phyloP scores from a whole-genome alignment of 64 coral and sea anemone genomes.

The Orbicella faveolata region DNA sequence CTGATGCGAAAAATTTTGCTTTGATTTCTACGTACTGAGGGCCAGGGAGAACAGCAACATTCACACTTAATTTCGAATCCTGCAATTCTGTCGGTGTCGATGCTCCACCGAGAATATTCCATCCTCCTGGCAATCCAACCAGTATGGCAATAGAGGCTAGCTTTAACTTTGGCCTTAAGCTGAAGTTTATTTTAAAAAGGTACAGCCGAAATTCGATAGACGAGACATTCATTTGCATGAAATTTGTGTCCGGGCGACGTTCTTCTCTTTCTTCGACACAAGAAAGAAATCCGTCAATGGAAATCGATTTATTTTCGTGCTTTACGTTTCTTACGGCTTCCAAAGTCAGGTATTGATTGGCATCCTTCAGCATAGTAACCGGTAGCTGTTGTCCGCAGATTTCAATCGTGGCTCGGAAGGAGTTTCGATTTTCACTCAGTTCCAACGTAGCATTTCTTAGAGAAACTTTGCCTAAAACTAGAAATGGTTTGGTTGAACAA shows the following conservation, averaged over 20 bases:
- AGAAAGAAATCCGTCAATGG: neutral
- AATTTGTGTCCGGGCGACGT: neutral
- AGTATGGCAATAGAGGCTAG: slow-evolving; percentile 20
- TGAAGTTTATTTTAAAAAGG: neutral
- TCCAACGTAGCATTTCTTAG: neutral
- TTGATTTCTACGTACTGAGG: neutral
- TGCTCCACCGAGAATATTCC: slow-evolving; percentile 28
- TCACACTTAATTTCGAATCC: slow-evolving; percentile 22
- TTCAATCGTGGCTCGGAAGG: neutral
- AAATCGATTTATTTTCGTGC: neutral
- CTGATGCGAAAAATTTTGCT: slow-evolving; percentile 5
- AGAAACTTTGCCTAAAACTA: neutral
- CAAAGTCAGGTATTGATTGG: neutral
- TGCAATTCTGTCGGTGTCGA: neutral
- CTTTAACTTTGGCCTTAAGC: neutral
- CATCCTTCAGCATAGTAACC: neutral
- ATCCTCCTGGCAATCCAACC: neutral
- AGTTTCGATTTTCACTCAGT: neutral
- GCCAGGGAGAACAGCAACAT: neutral
- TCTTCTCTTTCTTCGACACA: neutral
- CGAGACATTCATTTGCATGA: neutral
- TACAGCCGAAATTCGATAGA: neutral
- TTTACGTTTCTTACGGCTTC: neutral
- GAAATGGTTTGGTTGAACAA: neutral
- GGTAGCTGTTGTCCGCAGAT: neutral